Evolutionary conservation across 1,140 invertebrate species (phyloP).

Genomic region (Carposina sasakii): DNA sequence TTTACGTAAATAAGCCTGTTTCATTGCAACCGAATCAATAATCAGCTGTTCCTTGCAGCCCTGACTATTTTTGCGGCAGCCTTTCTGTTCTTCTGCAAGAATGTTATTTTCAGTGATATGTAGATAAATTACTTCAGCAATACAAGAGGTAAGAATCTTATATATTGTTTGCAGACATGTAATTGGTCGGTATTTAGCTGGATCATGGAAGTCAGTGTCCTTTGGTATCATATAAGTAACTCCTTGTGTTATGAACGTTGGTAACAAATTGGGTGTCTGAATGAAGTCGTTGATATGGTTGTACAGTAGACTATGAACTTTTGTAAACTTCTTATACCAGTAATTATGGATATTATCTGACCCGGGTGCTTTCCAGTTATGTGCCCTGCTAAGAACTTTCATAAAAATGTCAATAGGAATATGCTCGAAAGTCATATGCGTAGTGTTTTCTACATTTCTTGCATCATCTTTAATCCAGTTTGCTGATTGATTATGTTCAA

Average conservation of each 20-base stretch:
- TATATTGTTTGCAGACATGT: slow-evolving; percentile 9
- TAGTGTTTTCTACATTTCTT: not conserved
- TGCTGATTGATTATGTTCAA: not conserved
- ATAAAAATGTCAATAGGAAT: not conserved
- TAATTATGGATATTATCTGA: not conserved
- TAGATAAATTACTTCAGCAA: not conserved
- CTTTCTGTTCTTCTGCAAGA: slow-evolving; percentile 10
- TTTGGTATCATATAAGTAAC: slow-evolving; percentile 3
- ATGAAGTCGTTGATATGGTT: slow-evolving; percentile 6
- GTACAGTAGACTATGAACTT: not conserved
- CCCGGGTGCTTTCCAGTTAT: slow-evolving; percentile 3
- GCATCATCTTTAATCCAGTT: not conserved
- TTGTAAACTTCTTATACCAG: not conserved
- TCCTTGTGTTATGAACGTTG: slow-evolving; percentile 5
- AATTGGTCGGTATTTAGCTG: slow-evolving; percentile 9
- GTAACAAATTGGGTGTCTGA: not conserved
- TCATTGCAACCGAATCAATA: not conserved
- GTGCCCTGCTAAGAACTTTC: not conserved
- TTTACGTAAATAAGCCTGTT: not conserved
- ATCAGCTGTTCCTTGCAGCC: slow-evolving; percentile 2
- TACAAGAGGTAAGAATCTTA: slow-evolving; percentile 3
- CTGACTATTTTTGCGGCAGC: slow-evolving; percentile 1
- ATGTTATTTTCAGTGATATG: not conserved
- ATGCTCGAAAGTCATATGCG: slow-evolving; percentile 1
- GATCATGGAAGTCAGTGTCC: slow-evolving; percentile 2